phyloP scores from a whole-genome alignment of 1,140 invertebrate species.

The Vollenhovia emeryi region DNA sequence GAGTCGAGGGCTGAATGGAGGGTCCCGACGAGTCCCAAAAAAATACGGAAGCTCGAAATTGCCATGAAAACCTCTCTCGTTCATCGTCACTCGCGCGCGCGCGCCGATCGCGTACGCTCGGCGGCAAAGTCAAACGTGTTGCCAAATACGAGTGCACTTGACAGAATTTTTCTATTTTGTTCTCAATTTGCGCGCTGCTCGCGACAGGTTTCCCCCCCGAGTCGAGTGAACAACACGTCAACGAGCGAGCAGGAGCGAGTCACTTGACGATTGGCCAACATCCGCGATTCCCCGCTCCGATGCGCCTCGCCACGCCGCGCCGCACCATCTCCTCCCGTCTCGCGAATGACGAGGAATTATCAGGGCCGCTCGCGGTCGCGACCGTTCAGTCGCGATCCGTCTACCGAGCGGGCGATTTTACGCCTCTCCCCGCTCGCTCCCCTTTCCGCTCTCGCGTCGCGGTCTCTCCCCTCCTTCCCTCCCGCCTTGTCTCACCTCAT shows the following conservation, averaged over 20 bases:
- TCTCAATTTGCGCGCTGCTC: neutral
- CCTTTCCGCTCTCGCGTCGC: neutral
- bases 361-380: constrained; percentile 14
- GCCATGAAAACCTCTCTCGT: neutral
- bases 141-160: neutral
- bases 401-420: constrained; percentile 14
- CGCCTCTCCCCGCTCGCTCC: neutral
- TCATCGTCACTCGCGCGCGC: neutral
- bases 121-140: neutral
- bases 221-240: neutral
- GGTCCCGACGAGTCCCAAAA: neutral
- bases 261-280: constrained; percentile 14
- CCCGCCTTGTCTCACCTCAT: constrained; percentile 8
- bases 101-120: neutral
- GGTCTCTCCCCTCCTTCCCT: neutral
- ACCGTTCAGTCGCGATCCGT: constrained; percentile 54
- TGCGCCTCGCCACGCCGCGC: neutral
- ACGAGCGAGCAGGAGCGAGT: neutral
- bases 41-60: neutral
- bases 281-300: neutral
- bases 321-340: neutral
- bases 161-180: neutral
- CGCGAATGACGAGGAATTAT: constrained; percentile 53
- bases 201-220: neutral
- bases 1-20: too few species aligned